Base-by-base conservation (phyloP, 2,888 invertebrate species). In the Cheilosia vernalis region DNA sequence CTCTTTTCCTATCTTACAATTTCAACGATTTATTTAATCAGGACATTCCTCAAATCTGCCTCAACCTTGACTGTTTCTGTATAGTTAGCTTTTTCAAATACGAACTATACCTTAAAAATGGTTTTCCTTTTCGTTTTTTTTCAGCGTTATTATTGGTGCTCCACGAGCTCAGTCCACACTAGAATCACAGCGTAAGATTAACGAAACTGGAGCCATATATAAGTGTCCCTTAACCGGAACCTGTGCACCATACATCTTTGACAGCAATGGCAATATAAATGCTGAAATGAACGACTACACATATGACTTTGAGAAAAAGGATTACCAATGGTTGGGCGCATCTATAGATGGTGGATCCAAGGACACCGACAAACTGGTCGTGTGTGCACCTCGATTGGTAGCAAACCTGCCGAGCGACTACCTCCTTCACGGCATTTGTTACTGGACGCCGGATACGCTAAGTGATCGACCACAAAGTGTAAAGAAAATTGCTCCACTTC, bases 131-230 rank as follows among this genome's bases (percentile, higher is more conserved):
- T 37, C 0, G 21, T 37, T 13, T 63, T 47, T 76, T 73, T 33
- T 89, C 81, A 94, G 94, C 90, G 66, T 94, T 27, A 88, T 94
- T 42, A 90, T 93, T 81, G 93, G 93, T 44, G 93, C 94, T n/a
- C 94, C 94, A 3, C 92, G 92, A 70, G 93, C 93, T 10, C 94
- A 93, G 88, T 93, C 93, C 6, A 91, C 92, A 0, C 87, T 91
- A 55, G 89, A 90, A 56, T 87, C 89, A 3, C 92, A 93, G 77
- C 87, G 89, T 2, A 88, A 90, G 51, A 88, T 93, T 2, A 89
- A 90, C 56, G 93, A 94, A 89, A 93, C 93, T 4, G 94, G 94
- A n/a, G 92, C 93, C 17, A 91, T 93, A n/a, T 94, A 93, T 89
- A 91, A 92, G 44, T 94, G 94, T 77, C 89, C 89, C 4, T 86